These are phyloP conservation scores for Calycopis cecrops DNA, from an alignment of 1,140 invertebrate genomes.

Conservation along the genomic window DNA sequence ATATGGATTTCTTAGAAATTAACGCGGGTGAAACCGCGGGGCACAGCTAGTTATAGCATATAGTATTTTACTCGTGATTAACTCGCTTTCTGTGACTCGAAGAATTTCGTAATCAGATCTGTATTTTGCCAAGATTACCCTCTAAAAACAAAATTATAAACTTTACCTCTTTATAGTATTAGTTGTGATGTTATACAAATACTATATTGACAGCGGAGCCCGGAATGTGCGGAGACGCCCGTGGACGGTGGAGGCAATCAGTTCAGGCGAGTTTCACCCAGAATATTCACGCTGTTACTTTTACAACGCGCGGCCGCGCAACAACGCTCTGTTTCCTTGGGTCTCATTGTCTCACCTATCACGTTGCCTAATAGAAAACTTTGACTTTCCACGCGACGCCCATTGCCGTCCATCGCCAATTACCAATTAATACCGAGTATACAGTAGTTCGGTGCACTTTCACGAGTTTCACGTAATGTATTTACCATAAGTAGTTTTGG, in stretches of 20 bases:
- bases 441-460: neutral
- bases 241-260: slow-evolving; percentile 47
- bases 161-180: too few relatives aligned
- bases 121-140: too few relatives aligned
- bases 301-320: slow-evolving; percentile 70
- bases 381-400: slow-evolving; percentile 48
- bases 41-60: too few relatives aligned
- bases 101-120: too few relatives aligned
- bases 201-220: slow-evolving; percentile 14
- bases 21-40: too few relatives aligned
- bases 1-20: too few relatives aligned
- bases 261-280: slow-evolving; percentile 68
- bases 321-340: slow-evolving; percentile 71
- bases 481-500: too few relatives aligned
- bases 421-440: slow-evolving; percentile 2
- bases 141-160: too few relatives aligned
- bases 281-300: slow-evolving; percentile 72
- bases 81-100: too few relatives aligned
- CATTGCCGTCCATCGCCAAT: slow-evolving; percentile 12
- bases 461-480: too few relatives aligned
- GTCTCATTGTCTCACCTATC: slow-evolving; percentile 59
- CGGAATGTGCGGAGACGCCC: slow-evolving; percentile 54
- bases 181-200: too few relatives aligned
- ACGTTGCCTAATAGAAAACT: slow-evolving; percentile 48
- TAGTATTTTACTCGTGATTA: too few relatives aligned